These are phyloP conservation scores for Antedon mediterranea DNA, from an alignment of 53 echinoderm and acorn worm genomes.

Conservation along the genomic window DNA sequence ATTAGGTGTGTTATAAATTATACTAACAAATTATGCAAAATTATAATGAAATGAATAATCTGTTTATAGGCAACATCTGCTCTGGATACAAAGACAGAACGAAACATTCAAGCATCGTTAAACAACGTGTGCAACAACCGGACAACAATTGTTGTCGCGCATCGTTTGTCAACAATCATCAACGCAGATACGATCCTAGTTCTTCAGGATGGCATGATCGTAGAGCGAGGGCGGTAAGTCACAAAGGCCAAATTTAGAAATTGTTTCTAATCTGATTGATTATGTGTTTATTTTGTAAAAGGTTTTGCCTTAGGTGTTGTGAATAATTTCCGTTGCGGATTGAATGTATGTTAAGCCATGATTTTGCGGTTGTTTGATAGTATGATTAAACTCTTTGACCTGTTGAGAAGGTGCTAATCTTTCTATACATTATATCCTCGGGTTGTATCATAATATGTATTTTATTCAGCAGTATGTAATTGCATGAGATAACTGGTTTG, in stretches of 20 bases:
- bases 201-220: conserved; percentile 59
- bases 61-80: conserved; percentile 74
- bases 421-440: neutral
- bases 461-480: too few species aligned
- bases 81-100: conserved; percentile 80
- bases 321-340: neutral
- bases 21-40: too few species aligned
- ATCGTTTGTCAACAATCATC: conserved; percentile 86
- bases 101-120: conserved; percentile 87
- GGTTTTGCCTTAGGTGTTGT: neutral
- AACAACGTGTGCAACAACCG: conserved; percentile 64
- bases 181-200: conserved; percentile 81
- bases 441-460: neutral
- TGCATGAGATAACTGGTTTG: too few species aligned
- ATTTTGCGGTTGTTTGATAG: too few species aligned
- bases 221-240: conserved; percentile 79
- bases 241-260: neutral
- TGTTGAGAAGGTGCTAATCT: neutral
- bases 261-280: neutral
- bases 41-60: too few species aligned
- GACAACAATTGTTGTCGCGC: conserved; percentile 86
- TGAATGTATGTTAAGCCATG: neutral
- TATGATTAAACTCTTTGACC: neutral
- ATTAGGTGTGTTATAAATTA: too few species aligned
- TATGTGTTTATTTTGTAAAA: neutral